Percentiles rank a stretch among this genome's conserved stretches.
Evolutionary conservation across 1,140 invertebrate species (phyloP).

Genomic region (Magallana gigas): DNA sequence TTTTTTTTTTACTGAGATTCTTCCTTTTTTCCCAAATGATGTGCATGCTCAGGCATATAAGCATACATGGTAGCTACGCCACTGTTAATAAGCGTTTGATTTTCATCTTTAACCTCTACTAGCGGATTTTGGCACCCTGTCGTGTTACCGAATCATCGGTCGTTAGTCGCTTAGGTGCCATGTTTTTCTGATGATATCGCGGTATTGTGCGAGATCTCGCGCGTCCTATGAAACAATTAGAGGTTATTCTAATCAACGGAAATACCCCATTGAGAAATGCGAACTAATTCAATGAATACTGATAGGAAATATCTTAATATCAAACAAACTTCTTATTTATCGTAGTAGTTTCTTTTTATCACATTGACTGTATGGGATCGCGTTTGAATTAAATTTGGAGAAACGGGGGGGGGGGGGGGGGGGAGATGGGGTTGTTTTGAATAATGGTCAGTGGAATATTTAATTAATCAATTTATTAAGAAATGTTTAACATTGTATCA

Average conservation of each 20-base stretch:
- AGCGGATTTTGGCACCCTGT: not conserved
- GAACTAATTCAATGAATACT: not conserved
- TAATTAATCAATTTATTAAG: too few species aligned
- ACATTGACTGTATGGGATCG: too few species aligned
- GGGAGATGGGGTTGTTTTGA: too few species aligned
- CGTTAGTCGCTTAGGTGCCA: conserved; percentile 30
- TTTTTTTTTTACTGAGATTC: too few species aligned
- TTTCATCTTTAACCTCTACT: not conserved
- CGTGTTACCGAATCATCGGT: conserved; percentile 3
- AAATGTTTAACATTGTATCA: too few species aligned
- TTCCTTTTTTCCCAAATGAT: too few species aligned
- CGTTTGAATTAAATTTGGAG: too few species aligned
- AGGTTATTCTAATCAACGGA: not conserved
- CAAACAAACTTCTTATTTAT: not conserved
- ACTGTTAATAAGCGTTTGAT: conserved; percentile 18
- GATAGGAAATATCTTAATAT: not conserved
- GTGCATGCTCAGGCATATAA: too few species aligned
- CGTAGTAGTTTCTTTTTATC: too few species aligned
- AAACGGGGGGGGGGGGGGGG: too few species aligned
- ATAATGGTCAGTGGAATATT: too few species aligned
- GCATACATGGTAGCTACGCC: too few species aligned
- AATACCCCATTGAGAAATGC: not conserved
- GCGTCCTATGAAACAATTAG: conserved; percentile 18
- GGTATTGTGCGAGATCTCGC: conserved; percentile 29
- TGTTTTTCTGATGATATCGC: conserved; percentile 32